A percentile compares a stretch with the other conserved stretches of the same genome.
These are phyloP conservation scores for Tinea semifulvella DNA, from an alignment of 2,888 invertebrate genomes.

Conservation along the genomic window DNA sequence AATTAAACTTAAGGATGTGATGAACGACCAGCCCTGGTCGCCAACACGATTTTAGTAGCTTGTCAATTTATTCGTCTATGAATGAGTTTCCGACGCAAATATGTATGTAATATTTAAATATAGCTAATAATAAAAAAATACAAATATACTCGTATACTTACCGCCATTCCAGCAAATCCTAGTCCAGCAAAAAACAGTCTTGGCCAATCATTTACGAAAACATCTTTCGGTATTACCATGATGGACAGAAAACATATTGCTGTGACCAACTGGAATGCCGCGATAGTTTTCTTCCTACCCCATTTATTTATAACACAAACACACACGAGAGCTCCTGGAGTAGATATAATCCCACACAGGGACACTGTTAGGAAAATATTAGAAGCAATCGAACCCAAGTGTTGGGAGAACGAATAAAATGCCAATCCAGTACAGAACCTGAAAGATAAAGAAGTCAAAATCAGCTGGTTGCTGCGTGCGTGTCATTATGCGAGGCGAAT, in stretches of 20 bases:
- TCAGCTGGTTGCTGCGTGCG: too few relatives aligned
- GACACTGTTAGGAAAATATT: constrained; percentile 64
- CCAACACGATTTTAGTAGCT: too few relatives aligned
- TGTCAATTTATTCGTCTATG: too few relatives aligned
- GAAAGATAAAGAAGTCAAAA: constrained; percentile 24
- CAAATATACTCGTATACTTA: constrained; percentile 47
- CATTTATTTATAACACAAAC: constrained; percentile 51
- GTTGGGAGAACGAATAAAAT: constrained; percentile 69
- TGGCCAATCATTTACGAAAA: constrained; percentile 58
- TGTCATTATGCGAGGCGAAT: too few relatives aligned
- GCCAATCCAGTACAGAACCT: constrained; percentile 68
- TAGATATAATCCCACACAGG: constrained; percentile 60
- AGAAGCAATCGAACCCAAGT: constrained; percentile 60
- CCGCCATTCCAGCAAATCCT: constrained; percentile 72
- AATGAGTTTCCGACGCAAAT: too few relatives aligned
- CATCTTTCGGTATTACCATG: constrained; percentile 50
- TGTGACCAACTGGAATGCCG: constrained; percentile 52
- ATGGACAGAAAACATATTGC: constrained; percentile 58
- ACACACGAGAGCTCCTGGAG: constrained; percentile 63
- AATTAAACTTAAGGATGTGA: too few relatives aligned
- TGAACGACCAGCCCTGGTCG: too few relatives aligned
- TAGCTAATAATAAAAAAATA: too few relatives aligned
- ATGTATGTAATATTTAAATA: too few relatives aligned
- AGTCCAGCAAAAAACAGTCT: constrained; percentile 66
- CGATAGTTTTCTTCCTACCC: constrained; percentile 61